Conservation (phyloP, 2,797 vertebrate genomes). For the Rhinoraja longicauda region DNA sequence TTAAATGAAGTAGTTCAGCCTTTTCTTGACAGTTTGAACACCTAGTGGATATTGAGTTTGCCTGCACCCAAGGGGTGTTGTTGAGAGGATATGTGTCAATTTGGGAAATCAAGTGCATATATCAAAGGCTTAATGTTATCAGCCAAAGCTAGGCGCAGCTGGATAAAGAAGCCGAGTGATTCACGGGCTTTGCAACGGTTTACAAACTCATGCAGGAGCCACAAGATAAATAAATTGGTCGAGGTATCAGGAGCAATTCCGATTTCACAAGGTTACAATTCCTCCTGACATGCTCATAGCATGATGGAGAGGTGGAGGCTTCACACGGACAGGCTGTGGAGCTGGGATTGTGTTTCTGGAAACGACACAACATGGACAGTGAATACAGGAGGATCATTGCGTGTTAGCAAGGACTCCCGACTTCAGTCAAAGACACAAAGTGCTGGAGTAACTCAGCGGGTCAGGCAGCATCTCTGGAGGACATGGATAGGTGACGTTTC, state of each 20-base stretch:
- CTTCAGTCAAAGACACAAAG: too few relatives aligned
- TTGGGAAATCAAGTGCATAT: conserved; percentile 18
- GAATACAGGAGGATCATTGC: not conserved
- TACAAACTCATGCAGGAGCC: conserved; percentile 9
- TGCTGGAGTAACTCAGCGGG: too few relatives aligned
- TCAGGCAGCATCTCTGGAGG: too few relatives aligned
- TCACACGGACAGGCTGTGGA: not conserved
- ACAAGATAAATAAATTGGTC: conserved; percentile 22
- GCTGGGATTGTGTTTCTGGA: not conserved
- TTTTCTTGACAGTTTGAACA: not conserved
- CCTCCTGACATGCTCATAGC: conserved; percentile 20
- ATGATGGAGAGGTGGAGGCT: conserved; percentile 23
- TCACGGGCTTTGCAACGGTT: conserved; percentile 15
- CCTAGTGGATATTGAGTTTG: not conserved
- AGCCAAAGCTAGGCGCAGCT: conserved; percentile 19
- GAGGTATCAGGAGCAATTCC: conserved; percentile 28
- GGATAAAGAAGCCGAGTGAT: conserved; percentile 3
- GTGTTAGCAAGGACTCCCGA: not conserved
- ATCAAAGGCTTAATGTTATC: conserved; percentile 22
- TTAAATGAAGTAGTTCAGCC: not conserved
- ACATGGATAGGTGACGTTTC: too few relatives aligned
- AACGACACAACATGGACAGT: not conserved
- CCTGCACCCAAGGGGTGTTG: not conserved
- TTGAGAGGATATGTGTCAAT: not conserved
- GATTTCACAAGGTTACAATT: conserved; percentile 26